A percentile compares a stretch with the other conserved stretches of the same genome.
Conservation (phyloP, 2,888 invertebrate genomes). For the Branchipolynoe longqiensis region DNA sequence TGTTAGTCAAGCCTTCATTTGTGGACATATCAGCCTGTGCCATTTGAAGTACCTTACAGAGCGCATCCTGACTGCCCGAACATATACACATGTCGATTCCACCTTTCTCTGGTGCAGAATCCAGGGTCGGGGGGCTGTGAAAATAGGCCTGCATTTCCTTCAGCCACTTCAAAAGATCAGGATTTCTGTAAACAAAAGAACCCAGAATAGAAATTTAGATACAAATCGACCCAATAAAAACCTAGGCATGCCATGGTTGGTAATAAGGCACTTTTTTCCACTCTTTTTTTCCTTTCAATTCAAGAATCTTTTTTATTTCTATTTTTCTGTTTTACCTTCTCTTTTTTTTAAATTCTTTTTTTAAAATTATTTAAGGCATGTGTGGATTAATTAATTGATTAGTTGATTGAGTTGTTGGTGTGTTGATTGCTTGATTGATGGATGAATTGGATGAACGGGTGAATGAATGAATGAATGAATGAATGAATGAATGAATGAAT, state of each 20-base stretch:
- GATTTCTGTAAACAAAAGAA: slow-evolving; percentile 68
- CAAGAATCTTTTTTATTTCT: background rate
- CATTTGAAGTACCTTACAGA: slow-evolving; percentile 85
- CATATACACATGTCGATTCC: slow-evolving; percentile 85
- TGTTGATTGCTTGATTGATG: background rate
- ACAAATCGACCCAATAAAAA: too few species aligned
- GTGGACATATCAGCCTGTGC: background rate
- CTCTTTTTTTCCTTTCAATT: too few species aligned
- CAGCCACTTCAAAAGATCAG: slow-evolving; percentile 83
- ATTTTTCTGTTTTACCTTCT: background rate
- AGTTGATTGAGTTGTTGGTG: background rate
- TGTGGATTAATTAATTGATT: background rate
- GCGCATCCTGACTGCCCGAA: slow-evolving; percentile 89
- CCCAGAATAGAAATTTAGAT: background rate
- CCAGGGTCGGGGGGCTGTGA: slow-evolving; percentile 87
- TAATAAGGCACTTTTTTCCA: too few species aligned
- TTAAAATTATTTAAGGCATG: background rate
- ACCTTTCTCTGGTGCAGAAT: slow-evolving; percentile 73
- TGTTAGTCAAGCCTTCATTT: too few species aligned
- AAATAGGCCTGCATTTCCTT: slow-evolving; percentile 85
- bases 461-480: too few species aligned
- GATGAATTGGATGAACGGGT: too few species aligned
- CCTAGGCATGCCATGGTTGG: too few species aligned
- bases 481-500: too few species aligned
- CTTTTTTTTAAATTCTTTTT: background rate